A percentile compares a stretch with the other conserved stretches of the same genome.
phyloP scores from a whole-genome alignment of 2,888 invertebrate species.

The Lycocerus yunnanus region DNA sequence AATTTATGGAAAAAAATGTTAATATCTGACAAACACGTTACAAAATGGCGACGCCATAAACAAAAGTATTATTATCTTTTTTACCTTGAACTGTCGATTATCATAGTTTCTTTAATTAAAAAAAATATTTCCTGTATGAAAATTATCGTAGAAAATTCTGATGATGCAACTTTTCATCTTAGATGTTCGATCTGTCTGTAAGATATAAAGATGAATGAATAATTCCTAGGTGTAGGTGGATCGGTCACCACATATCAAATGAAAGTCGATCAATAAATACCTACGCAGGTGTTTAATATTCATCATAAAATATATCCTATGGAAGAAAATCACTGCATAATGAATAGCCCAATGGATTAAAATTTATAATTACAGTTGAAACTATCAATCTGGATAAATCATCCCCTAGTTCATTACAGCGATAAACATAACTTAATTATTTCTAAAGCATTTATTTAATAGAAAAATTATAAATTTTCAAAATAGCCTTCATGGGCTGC shows the following conservation, averaged over 20 bases:
- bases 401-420: neutral
- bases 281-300: neutral
- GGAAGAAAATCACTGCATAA: too few species aligned
- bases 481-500: too few species aligned
- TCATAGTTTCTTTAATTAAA: neutral
- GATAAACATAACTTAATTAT: too few species aligned
- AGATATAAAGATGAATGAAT: neutral
- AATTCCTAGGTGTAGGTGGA: neutral
- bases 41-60: neutral
- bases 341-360: too few species aligned
- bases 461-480: too few species aligned
- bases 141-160: neutral
- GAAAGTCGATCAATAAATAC: neutral
- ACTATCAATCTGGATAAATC: too few species aligned
- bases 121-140: neutral
- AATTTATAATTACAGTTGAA: too few species aligned
- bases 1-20: neutral
- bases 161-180: neutral
- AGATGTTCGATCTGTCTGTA: neutral
- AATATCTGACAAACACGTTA: neutral
- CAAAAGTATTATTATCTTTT: neutral
- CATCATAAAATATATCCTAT: too few species aligned
- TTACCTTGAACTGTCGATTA: neutral
- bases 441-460: too few species aligned
- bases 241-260: neutral